A percentile compares a stretch with the other conserved stretches of the same genome.
These are phyloP conservation scores for Oligia fasciuncula DNA, from an alignment of 2,888 invertebrate genomes.

Conservation along the genomic window DNA sequence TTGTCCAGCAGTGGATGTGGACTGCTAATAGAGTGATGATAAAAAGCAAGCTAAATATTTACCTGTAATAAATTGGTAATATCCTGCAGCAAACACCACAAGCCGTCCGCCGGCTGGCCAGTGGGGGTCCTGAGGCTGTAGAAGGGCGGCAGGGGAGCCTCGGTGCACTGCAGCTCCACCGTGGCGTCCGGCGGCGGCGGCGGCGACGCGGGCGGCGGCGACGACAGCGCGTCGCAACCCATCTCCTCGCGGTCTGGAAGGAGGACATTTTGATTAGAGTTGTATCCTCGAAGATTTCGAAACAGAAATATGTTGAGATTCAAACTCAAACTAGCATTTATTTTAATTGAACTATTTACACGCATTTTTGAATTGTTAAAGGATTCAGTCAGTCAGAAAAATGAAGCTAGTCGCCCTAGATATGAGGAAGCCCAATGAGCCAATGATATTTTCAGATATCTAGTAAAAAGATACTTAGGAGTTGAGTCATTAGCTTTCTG, in stretches of 20 bases:
- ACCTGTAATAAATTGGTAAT: slow-evolving; percentile 93
- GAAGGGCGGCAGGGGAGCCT: slow-evolving; percentile 94
- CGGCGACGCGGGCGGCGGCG: slow-evolving; percentile 89
- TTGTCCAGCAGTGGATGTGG: neutral
- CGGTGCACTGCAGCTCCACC: slow-evolving; percentile 95
- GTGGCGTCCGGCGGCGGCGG: slow-evolving; percentile 88
- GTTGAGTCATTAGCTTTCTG: neutral
- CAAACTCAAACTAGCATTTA: neutral
- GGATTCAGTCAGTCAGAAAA: neutral
- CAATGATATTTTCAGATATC: neutral
- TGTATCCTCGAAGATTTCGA: neutral
- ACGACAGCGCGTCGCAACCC: slow-evolving; percentile 91
- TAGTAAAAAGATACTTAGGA: neutral
- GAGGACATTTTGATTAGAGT: neutral
- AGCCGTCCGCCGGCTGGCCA: slow-evolving; percentile 90
- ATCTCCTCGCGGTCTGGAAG: slow-evolving; percentile 86
- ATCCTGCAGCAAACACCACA: slow-evolving; percentile 95
- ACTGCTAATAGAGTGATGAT: neutral
- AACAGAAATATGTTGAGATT: neutral
- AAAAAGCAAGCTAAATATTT: neutral
- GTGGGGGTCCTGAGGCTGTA: slow-evolving; percentile 92
- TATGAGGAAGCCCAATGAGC: too few relatives aligned
- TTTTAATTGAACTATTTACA: too few relatives aligned
- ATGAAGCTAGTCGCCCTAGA: neutral
- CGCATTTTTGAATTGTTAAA: neutral